Base-by-base conservation (phyloP, 2,888 invertebrate genomes). In the Maniola hyperantus region DNA sequence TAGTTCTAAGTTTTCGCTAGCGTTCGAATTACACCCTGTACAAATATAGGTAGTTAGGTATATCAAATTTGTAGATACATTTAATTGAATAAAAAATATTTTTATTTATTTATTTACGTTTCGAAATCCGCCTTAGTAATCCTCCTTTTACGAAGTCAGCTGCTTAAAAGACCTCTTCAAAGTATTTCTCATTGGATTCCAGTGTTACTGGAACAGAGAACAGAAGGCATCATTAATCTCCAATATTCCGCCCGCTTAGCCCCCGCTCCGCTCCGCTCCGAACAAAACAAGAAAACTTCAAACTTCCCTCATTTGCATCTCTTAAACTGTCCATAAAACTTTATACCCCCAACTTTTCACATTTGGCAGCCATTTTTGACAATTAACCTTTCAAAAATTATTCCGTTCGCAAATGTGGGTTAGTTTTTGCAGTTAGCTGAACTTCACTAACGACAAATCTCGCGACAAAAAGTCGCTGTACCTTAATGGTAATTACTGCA, bases 301-400 rank as follows among this genome's bases (percentile, higher is more conserved):
- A 70, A 68, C 67, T 72, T 65, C 34, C 10, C 64, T 61, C 72
- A 74, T 75, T 76, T 74, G 70, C 75, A 74, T 75, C 73, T 72
- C 71, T 73, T 74, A 71, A 73, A 71, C 71, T 72, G 69, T 69
- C 70, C 71, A 73, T 76, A 75, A 74, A 74, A 77, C 77, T 77
- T 75, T 77, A 78, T 70, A 64, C 71, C 65, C 67, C 53, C 72
- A 83, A 83, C 78, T 83, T 82, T 76, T 71, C 76, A 78, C 82
- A 83, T 79, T 81, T 80, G 78, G 79, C 80, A 79, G 78, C 76
- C 77, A 79, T 80, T 78, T 83, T 82, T 80, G 76, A 75, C 79
- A 79, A 83, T 82, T 81, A 81, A 79, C 78, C 79, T 78, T 78
- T 79, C 76, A 79, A 79, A 80, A 77, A 76, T 74, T 73, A 70